Conservation (phyloP, 2,113 vertebrate species). For the Albula goreensis region DNA sequence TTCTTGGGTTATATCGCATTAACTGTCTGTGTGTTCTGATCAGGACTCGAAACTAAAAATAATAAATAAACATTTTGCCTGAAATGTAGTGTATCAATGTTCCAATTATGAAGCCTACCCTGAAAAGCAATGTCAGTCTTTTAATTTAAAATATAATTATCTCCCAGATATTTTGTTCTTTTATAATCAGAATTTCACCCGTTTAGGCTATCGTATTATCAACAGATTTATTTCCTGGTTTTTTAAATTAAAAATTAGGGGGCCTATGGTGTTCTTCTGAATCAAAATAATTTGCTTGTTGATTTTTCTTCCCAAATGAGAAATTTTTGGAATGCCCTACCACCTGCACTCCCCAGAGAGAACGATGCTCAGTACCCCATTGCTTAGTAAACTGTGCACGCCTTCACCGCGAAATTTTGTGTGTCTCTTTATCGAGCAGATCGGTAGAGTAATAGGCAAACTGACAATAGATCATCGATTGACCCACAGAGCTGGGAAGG, state of each 20-base stretch:
- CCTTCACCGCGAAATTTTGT: neutral
- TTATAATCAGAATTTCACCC: too few species aligned
- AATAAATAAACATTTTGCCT: too few species aligned
- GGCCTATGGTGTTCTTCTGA: too few species aligned
- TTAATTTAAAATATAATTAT: too few species aligned
- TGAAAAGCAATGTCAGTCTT: too few species aligned
- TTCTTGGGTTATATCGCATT: neutral
- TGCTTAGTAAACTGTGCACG: neutral
- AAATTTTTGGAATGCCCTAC: neutral
- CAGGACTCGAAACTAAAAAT: neutral
- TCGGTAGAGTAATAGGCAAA: neutral
- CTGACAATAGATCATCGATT: conserved; percentile 11
- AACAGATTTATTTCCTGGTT: too few species aligned
- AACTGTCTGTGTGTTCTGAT: neutral
- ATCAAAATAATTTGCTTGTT: neutral
- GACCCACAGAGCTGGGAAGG: conserved; percentile 2
- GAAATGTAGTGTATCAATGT: too few species aligned
- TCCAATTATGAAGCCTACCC: too few species aligned
- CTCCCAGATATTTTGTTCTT: too few species aligned
- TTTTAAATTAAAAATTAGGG: too few species aligned
- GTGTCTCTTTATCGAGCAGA: neutral
- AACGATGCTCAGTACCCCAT: neutral
- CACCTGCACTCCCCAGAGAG: neutral
- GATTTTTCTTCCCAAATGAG: neutral
- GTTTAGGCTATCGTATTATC: too few species aligned